Evolutionary conservation across 2,113 vertebrate species (phyloP).

Genomic region (Pseudonaja textilis): DNA sequence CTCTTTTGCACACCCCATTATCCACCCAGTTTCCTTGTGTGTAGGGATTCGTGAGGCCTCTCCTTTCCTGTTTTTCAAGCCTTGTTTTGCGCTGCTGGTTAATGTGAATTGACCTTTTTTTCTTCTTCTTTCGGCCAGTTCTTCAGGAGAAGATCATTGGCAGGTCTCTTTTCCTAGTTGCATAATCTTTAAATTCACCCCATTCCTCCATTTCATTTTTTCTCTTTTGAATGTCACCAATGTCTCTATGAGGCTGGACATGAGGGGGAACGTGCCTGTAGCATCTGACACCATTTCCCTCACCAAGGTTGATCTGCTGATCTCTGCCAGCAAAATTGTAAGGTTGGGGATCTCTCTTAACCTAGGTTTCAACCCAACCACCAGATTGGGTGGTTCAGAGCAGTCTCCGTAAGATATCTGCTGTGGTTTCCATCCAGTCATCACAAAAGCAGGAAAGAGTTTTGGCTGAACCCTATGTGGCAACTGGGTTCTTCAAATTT

Average conservation of each 20-base stretch:
- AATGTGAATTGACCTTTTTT: neutral
- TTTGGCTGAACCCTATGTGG: neutral
- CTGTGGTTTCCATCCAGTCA: neutral
- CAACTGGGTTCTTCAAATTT: too few relatives aligned
- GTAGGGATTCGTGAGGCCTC: neutral
- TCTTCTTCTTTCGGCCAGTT: neutral
- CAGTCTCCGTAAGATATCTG: too few relatives aligned
- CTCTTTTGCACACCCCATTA: neutral
- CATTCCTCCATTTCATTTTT: too few relatives aligned
- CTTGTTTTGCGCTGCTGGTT: neutral
- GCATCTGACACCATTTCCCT: neutral
- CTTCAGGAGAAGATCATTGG: neutral
- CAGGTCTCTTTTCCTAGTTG: neutral
- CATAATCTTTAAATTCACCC: neutral
- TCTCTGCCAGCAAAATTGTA: neutral
- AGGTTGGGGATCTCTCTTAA: neutral
- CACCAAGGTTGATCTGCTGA: neutral
- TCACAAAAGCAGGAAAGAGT: neutral
- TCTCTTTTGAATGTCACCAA: neutral
- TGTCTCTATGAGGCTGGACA: neutral
- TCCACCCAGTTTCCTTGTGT: too few relatives aligned
- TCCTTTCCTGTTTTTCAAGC: slow-evolving; percentile 21
- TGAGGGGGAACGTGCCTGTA: neutral
- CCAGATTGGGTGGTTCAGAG: neutral
- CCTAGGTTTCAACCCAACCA: neutral